These are phyloP conservation scores for Hirtodrosophila duncani DNA, from an alignment of 2,888 invertebrate genomes.

Conservation along the genomic window DNA sequence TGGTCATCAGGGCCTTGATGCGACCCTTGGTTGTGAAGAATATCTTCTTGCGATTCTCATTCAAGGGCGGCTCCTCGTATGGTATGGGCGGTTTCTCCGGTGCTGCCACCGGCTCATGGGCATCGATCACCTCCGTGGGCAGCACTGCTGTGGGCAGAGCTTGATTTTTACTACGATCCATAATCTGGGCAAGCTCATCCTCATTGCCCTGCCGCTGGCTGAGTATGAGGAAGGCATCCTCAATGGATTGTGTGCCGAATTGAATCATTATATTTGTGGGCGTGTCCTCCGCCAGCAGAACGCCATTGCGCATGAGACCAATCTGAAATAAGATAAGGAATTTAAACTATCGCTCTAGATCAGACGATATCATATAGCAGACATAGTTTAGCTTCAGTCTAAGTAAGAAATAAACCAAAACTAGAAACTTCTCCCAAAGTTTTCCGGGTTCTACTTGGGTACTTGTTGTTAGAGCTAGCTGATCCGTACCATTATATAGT, in stretches of 20 bases:
- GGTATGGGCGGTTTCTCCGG: constrained; percentile 54
- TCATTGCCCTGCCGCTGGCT: constrained; percentile 81
- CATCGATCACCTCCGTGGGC: constrained; percentile 70
- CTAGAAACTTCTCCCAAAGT: no score
- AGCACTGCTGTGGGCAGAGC: constrained; percentile 54
- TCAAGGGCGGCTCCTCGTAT: constrained; percentile 43
- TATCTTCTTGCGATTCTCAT: constrained; percentile 66
- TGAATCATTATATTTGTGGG: constrained; percentile 85
- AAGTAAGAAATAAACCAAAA: no score
- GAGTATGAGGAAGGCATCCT: constrained; percentile 91
- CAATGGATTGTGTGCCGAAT: constrained; percentile 86
- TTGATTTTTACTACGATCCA: constrained; percentile 44
- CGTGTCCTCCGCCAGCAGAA: constrained; percentile 90
- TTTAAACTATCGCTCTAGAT: no score
- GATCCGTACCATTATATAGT: no score
- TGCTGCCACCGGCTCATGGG: constrained; percentile 41
- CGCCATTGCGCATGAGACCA: constrained; percentile 92
- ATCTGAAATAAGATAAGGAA: no score
- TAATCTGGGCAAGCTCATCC: constrained; percentile 66
- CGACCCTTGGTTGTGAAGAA: constrained; percentile 78
- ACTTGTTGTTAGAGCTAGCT: no score
- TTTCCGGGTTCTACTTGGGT: no score
- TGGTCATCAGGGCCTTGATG: constrained; percentile 83
- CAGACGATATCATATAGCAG: no score
- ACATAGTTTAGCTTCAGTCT: no score